Evolutionary conservation across 1,140 invertebrate species (phyloP).

Genomic region (Telenomus remus): DNA sequence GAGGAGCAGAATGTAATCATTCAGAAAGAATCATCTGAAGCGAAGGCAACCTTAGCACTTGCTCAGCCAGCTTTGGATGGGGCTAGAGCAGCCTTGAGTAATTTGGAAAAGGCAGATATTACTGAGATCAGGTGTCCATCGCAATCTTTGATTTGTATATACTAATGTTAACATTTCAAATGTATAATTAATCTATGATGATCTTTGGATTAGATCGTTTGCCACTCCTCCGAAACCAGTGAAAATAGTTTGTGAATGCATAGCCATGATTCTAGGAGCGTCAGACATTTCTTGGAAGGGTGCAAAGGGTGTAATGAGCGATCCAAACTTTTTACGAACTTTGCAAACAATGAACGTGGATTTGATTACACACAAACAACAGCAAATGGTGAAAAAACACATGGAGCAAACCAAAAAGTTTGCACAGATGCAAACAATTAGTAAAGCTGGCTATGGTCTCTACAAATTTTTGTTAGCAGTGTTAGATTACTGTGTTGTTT

Average conservation of each 20-base stretch:
- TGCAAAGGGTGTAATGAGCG: conserved; percentile 91
- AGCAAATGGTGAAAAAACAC: conserved; percentile 81
- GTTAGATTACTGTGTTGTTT: conserved; percentile 88
- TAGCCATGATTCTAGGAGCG: conserved; percentile 86
- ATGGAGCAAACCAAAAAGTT: conserved; percentile 83
- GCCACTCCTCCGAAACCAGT: conserved; percentile 91
- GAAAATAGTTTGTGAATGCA: conserved; percentile 90
- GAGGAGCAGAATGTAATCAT: conserved; percentile 88
- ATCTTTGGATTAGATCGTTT: conserved; percentile 78
- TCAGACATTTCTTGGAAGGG: conserved; percentile 93
- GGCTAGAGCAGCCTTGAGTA: conserved; percentile 85
- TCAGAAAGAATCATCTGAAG: conserved; percentile 86
- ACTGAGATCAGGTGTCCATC: conserved; percentile 84
- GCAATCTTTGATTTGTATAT: conserved; percentile 46
- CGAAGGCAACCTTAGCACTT: conserved; percentile 84
- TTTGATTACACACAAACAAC: conserved; percentile 83
- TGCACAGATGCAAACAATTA: conserved; percentile 84
- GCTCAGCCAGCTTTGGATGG: conserved; percentile 88
- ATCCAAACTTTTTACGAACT: conserved; percentile 86
- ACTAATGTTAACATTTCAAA: neutral
- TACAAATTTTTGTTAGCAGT: conserved; percentile 92
- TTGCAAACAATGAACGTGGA: conserved; percentile 92
- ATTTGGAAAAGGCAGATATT: conserved; percentile 91
- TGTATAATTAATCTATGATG: neutral
- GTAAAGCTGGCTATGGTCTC: conserved; percentile 87